Percentiles rank a stretch among this genome's conserved stretches.
Evolutionary conservation across 2,888 invertebrate genomes (phyloP).

Genomic region (Reticulitermes lucifugus): DNA sequence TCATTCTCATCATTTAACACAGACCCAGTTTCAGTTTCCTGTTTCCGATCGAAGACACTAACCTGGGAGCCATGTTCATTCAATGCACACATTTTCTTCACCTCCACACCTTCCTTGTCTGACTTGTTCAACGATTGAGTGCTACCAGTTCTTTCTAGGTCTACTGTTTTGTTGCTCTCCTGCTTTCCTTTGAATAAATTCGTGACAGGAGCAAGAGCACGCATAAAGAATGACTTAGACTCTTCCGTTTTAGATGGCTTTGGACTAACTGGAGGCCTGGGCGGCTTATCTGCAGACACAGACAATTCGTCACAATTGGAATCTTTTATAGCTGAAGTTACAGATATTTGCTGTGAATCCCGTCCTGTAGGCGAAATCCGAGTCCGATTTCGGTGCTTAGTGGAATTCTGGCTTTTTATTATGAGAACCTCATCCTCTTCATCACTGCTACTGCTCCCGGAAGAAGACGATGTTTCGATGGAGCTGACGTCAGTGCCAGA

Average conservation of each 20-base stretch:
- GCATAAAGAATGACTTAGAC: slow-evolving; percentile 78
- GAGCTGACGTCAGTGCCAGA: slow-evolving; percentile 58
- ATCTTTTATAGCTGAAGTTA: neutral
- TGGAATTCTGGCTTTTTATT: neutral
- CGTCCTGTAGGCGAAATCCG: neutral
- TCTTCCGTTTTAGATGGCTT: slow-evolving; percentile 70
- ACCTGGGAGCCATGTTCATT: no score
- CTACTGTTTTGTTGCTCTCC: slow-evolving; percentile 61
- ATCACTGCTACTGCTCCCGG: neutral
- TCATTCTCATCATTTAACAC: neutral
- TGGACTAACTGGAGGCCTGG: slow-evolving; percentile 67
- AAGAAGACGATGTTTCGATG: slow-evolving; percentile 53
- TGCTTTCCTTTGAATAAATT: slow-evolving; percentile 76
- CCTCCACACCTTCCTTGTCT: slow-evolving; percentile 28
- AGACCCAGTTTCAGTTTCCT: neutral
- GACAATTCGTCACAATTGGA: slow-evolving; percentile 66
- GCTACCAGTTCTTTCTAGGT: slow-evolving; percentile 50
- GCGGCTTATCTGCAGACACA: slow-evolving; percentile 61
- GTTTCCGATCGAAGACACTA: no score
- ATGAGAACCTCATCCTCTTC: neutral
- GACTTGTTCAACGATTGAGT: slow-evolving; percentile 55
- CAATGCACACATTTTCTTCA: neutral
- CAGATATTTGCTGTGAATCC: neutral
- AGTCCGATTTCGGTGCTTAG: neutral
- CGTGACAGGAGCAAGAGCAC: slow-evolving; percentile 80